Percentiles rank a stretch among this genome's conserved stretches.
phyloP scores from a whole-genome alignment of 1,140 invertebrate genomes.

The Calephelis nemesis region DNA sequence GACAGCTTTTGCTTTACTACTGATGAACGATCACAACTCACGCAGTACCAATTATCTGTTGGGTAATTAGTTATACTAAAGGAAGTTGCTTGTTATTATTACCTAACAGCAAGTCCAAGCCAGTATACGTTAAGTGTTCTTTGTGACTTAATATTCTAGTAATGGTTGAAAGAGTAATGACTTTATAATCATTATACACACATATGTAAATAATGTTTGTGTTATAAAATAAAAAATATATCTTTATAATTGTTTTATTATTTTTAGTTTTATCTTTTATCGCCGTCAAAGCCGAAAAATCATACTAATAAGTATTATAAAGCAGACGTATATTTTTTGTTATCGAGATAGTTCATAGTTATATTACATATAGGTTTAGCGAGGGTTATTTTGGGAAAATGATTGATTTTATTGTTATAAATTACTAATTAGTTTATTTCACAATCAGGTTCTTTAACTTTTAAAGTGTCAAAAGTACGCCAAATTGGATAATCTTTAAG shows the following conservation, averaged over 20 bases:
- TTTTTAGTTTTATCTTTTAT: slow-evolving; percentile 1
- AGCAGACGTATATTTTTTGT: no score
- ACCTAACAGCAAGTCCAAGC: slow-evolving; percentile 39
- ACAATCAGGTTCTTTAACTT: slow-evolving; percentile 45
- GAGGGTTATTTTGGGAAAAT: not conserved
- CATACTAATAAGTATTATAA: no score
- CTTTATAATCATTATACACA: slow-evolving; percentile 22
- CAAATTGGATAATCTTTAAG: slow-evolving; percentile 40
- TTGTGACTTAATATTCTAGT: slow-evolving; percentile 28
- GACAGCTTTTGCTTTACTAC: not conserved
- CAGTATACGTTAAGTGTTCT: slow-evolving; percentile 29
- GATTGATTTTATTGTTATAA: not conserved
- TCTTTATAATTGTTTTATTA: slow-evolving; percentile 31
- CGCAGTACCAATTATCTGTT: slow-evolving; percentile 47
- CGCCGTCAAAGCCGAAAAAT: no score
- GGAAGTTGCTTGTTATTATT: slow-evolving; percentile 26
- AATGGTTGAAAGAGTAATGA: slow-evolving; percentile 28
- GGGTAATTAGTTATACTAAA: slow-evolving; percentile 28
- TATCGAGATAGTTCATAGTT: no score
- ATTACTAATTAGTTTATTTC: slow-evolving; percentile 14
- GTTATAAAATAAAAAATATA: slow-evolving; percentile 62
- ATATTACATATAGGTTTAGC: not conserved
- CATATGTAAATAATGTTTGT: slow-evolving; percentile 70
- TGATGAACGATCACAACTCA: slow-evolving; percentile 36
- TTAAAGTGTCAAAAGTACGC: slow-evolving; percentile 48